Percentiles rank a stretch among this genome's conserved stretches.
phyloP scores from a whole-genome alignment of 2,113 vertebrate genomes.

The Anoura caudifer region DNA sequence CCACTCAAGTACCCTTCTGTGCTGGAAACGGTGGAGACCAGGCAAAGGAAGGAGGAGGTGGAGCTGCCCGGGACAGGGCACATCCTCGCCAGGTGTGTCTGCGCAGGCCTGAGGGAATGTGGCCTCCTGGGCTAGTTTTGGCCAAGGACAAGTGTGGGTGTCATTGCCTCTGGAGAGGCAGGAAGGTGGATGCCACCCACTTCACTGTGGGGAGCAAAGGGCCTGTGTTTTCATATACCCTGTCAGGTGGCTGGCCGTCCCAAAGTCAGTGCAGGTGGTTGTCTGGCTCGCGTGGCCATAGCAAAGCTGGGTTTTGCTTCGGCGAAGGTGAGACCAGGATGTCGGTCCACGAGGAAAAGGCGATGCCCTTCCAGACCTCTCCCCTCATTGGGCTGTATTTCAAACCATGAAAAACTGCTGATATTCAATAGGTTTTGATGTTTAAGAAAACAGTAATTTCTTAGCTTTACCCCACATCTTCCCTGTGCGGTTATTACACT shows the following conservation, averaged over 20 bases:
- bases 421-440: no score
- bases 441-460: neutral
- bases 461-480: neutral
- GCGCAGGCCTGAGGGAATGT: neutral
- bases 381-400: neutral
- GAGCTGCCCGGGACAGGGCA: neutral
- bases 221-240: neutral
- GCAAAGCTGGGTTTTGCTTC: neutral
- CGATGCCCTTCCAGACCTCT: neutral
- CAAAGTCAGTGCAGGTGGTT: neutral
- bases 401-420: neutral
- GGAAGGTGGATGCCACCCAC: neutral
- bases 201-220: neutral
- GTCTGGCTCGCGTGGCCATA: neutral
- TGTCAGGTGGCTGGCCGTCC: neutral
- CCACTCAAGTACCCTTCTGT: no score
- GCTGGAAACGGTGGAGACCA: neutral
- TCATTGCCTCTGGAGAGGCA: neutral
- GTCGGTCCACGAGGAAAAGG: no score
- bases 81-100: no score
- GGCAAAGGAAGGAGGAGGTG: neutral
- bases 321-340: fast-evolving
- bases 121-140: neutral
- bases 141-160: neutral
- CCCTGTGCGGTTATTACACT: neutral